Base-by-base conservation (phyloP, 2,888 invertebrate genomes). In the Cerastis rubricosa region DNA sequence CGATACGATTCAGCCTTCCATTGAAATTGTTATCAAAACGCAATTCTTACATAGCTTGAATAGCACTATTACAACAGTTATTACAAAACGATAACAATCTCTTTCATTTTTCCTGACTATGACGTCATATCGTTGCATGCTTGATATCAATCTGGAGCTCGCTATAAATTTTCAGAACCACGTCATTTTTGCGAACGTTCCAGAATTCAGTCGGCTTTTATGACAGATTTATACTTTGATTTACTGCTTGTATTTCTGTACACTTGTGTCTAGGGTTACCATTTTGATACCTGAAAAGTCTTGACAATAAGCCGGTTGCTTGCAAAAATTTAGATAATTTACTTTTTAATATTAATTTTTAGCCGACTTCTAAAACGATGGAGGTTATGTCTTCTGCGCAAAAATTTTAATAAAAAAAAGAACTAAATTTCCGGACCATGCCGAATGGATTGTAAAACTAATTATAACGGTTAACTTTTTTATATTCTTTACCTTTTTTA, bases 71-170 rank as follows among this genome's bases (percentile, higher is more conserved):
- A 29, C 12, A 70, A 75, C 75, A 69, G 68, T 82, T 81, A 85
- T 69, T 71, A 51, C 67, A 59, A 64, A 68, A 66, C 68, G 71
- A 82, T 72, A 59, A 66, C 65, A 22, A 74, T 86, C 67, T 66
- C 11, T 71, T 82, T 82, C 40, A 84, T 73, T 74, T 51, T 69
- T 51, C 54, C 25, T 76, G 61, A 80, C 17, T 43, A 43, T 64
- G 64, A 64, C 85, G 81, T 81, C 85, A 74, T 71, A 43, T 57
- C n/a, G 19, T 87, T 76, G 87, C 87, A 85, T 85, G 85, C 45
- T 61, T 66, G 68, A 71, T 87, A 84, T 71, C 85, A 87, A 85
- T 85, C 85, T 59, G 47, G 29, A 71, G 19, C 8, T 25, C 0
- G 65, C 72, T 72, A 71, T 86, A 80, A 85, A 81, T 77, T 70